Conservation (phyloP, 1,140 invertebrate genomes). For the Calliopsis andreniformis region DNA sequence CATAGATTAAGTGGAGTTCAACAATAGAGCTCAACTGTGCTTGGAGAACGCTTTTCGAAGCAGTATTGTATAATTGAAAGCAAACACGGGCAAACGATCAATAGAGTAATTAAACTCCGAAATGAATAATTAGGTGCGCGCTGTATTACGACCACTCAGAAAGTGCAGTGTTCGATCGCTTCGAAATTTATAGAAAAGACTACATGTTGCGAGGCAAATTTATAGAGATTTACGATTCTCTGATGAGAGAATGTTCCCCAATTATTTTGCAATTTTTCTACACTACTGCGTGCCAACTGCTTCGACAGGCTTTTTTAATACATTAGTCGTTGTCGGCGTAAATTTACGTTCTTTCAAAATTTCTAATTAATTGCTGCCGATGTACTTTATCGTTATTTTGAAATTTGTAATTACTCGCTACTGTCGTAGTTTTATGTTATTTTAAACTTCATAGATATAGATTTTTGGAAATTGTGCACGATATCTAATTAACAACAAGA, state of each 20-base stretch:
- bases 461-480: no score
- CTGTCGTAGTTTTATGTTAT: no score
- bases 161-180: neutral
- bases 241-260: neutral
- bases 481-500: no score
- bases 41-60: constrained; percentile 5
- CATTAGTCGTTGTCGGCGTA: no score
- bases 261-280: neutral
- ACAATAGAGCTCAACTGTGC: constrained; percentile 7
- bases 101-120: constrained; percentile 44
- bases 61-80: constrained; percentile 48
- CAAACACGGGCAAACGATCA: constrained; percentile 39
- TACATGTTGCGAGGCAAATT: neutral
- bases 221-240: neutral
- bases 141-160: neutral
- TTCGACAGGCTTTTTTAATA: no score
- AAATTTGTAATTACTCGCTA: no score
- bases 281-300: no score
- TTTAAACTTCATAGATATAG: no score
- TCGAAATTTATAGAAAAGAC: neutral
- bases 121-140: constrained; percentile 34
- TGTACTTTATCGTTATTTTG: no score
- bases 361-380: no score
- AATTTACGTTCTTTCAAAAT: no score
- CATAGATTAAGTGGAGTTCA: constrained; percentile 1